phyloP scores from a whole-genome alignment of 2,797 vertebrate species.

The Sebastolobus alascanus region DNA sequence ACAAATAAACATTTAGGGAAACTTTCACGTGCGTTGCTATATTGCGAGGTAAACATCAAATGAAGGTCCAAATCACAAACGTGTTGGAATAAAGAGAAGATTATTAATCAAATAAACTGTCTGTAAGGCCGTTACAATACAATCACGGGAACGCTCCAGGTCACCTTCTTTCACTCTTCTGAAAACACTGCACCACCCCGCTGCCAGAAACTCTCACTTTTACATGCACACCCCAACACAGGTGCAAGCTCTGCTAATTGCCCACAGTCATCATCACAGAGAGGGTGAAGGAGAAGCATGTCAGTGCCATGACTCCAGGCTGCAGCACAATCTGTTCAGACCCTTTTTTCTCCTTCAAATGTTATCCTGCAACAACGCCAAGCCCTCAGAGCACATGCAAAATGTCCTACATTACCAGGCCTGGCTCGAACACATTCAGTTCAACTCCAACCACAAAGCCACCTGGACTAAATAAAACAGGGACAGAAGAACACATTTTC shows the following conservation, averaged over 20 bases:
- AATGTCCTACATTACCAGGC: conserved; percentile 68
- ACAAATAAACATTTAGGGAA: conserved; percentile 1
- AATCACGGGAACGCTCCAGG: background rate
- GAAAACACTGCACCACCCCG: conserved; percentile 3
- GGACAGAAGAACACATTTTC: background rate
- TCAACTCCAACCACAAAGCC: conserved; percentile 19
- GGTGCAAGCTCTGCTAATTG: conserved; percentile 44
- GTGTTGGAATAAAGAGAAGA: conserved; percentile 2
- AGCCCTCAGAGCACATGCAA: conserved; percentile 61
- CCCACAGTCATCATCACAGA: conserved; percentile 50
- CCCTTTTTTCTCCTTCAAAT: conserved; percentile 54
- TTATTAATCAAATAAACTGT: background rate
- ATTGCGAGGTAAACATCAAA: background rate
- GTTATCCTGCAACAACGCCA: conserved; percentile 57
- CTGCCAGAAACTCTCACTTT: conserved; percentile 33
- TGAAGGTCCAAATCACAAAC: conserved; percentile 6
- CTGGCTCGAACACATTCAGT: conserved; percentile 6
- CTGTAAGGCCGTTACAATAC: background rate
- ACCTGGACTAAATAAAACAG: conserved; percentile 22
- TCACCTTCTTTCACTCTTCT: background rate
- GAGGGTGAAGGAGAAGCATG: conserved; percentile 49
- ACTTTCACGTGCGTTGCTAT: background rate
- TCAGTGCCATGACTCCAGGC: conserved; percentile 79
- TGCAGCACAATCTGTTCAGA: conserved; percentile 80
- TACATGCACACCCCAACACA: conserved; percentile 35